A percentile compares a stretch with the other conserved stretches of the same genome.
Evolutionary conservation across 2,113 vertebrate species (phyloP).

Genomic region (Brevimyrus niger): DNA sequence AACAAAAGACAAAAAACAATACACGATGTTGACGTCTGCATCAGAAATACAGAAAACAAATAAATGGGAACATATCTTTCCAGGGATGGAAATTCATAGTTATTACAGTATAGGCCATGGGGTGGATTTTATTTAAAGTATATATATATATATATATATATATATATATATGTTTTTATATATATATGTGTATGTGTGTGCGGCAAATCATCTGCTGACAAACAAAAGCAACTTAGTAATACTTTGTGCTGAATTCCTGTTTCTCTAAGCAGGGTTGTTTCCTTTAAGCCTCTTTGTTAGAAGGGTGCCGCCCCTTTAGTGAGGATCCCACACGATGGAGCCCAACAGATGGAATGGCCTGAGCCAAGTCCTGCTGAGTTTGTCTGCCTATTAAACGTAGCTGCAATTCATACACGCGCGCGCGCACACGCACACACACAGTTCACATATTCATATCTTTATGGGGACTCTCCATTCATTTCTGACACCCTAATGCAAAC

Average conservation of each 20-base stretch:
- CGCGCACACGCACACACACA: neutral
- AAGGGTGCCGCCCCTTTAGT: too few species aligned
- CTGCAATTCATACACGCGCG: neutral
- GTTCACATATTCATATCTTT: neutral
- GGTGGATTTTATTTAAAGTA: too few species aligned
- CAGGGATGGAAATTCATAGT: neutral
- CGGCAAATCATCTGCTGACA: neutral
- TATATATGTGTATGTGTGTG: too few species aligned
- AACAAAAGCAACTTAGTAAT: neutral
- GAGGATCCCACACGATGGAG: neutral
- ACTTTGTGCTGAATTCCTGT: neutral
- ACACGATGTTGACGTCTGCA: too few species aligned
- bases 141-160: neutral
- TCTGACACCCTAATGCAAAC: neutral
- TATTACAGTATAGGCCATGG: neutral
- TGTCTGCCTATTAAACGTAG: conserved; percentile 14
- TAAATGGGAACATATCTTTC: neutral
- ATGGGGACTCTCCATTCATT: neutral
- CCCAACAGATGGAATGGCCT: conserved; percentile 16
- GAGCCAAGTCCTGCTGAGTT: conserved; percentile 17
- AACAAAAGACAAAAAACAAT: neutral
- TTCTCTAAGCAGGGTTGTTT: neutral
- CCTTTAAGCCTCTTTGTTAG: neutral
- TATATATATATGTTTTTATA: too few species aligned
- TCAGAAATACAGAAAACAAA: neutral